Base-by-base conservation (phyloP, 2,888 invertebrate genomes). In the Drosophila anceps region DNA sequence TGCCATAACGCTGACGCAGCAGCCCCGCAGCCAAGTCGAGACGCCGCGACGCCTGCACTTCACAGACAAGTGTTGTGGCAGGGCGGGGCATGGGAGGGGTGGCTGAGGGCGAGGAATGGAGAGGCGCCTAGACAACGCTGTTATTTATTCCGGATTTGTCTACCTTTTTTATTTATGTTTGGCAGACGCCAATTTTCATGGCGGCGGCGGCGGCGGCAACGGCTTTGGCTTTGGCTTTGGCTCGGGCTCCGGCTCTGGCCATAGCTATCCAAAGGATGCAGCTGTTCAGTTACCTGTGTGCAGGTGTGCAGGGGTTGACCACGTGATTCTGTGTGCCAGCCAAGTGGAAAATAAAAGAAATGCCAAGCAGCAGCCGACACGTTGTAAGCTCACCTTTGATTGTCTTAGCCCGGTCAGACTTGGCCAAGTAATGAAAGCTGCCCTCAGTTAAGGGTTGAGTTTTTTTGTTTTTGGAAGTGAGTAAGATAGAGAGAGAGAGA, bases 131-230 rank as follows among this genome's bases (percentile, higher is more conserved):
- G 87, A 90, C 90, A 87, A 77, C 80, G 82, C 70, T 82, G 87
- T 90, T 85, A 90, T 85, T 85, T 90, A 85, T 90, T 88, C 88
- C 90, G 90, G 90, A 88, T 90, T 85, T 90, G 90, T 86, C 90
- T 86, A 84, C 89, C 79, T 84, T 87, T 84, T 90, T 90, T 86
- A 90, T 86, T 86, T 86, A 86, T 86, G 87, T 86, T 86, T 88
- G 89, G 89, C 90, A 90, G 86, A 86, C 86, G 90, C 89, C 86
- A 90, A 86, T 86, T 86, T 86, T 86, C 87, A 73, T 84, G 90
- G 84, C 90, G 84, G 80, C 60, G 54, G 62, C 63, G 24, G 24
- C 24, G 24, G 24, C 24, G 24, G 24, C 24, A 44, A 53, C 35
- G 53, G 69, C 78, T 51, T 63, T 62, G 62, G 78, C 68, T 62